These are phyloP conservation scores for Plebejus argus DNA, from an alignment of 2,888 invertebrate genomes.

Conservation along the genomic window DNA sequence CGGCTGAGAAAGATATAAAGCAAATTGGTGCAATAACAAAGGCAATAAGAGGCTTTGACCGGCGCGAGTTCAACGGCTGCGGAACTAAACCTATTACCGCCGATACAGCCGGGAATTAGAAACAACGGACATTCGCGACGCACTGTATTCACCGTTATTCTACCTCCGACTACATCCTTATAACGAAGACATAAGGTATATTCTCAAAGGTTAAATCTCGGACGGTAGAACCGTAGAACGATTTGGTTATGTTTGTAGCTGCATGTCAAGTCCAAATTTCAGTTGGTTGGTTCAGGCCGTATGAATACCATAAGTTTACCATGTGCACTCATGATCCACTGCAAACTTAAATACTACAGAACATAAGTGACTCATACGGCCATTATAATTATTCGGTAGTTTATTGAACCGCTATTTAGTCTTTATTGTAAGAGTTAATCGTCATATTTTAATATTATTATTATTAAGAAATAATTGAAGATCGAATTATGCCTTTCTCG, in stretches of 20 bases:
- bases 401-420: not conserved
- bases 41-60: slow-evolving; percentile 64
- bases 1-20: slow-evolving; percentile 42
- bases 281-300: no score
- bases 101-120: slow-evolving; percentile 23
- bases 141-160: not conserved
- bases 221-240: no score
- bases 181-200: not conserved
- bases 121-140: slow-evolving; percentile 29
- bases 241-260: not conserved
- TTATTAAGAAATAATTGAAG: not conserved
- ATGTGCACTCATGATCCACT: not conserved
- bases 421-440: not conserved
- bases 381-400: no score
- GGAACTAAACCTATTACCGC: slow-evolving; percentile 25
- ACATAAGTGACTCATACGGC: no score
- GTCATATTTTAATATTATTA: not conserved
- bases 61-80: slow-evolving; percentile 58
- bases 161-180: not conserved
- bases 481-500: not conserved
- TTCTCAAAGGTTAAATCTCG: not conserved
- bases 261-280: no score
- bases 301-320: no score
- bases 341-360: not conserved
- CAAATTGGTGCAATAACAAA: slow-evolving; percentile 48